phyloP scores from a whole-genome alignment of 2,888 invertebrate species.

The Watsonalla cultraria region DNA sequence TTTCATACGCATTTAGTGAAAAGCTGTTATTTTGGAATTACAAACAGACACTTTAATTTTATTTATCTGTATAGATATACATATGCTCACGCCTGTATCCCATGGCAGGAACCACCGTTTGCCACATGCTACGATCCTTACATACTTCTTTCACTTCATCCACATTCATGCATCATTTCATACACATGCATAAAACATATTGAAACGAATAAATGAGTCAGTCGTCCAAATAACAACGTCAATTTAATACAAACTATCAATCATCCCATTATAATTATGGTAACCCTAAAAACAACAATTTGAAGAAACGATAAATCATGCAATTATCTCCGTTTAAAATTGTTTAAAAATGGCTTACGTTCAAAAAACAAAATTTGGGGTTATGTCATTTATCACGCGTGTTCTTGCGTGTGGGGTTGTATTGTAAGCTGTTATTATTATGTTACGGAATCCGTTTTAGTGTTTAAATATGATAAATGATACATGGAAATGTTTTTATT shows the following conservation, averaged over 20 bases:
- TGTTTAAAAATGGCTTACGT: background rate
- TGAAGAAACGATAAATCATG: background rate
- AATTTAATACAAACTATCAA: background rate
- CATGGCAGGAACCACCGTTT: too few species aligned
- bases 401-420: background rate
- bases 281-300: background rate
- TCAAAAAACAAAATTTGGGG: background rate
- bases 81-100: too few species aligned
- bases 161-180: too few species aligned
- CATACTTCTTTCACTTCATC: too few species aligned
- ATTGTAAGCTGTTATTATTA: background rate
- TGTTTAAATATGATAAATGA: constrained; percentile 2
- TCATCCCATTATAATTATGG: background rate
- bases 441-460: constrained; percentile 1
- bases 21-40: too few species aligned
- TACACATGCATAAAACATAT: background rate
- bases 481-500: background rate
- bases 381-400: background rate
- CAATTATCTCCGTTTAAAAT: background rate
- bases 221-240: background rate
- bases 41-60: too few species aligned
- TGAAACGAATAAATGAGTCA: background rate
- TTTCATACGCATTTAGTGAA: too few species aligned
- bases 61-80: too few species aligned
- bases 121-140: too few species aligned